phyloP scores from a whole-genome alignment of 2,113 vertebrate species.

The Rhizomys pruinosus region DNA sequence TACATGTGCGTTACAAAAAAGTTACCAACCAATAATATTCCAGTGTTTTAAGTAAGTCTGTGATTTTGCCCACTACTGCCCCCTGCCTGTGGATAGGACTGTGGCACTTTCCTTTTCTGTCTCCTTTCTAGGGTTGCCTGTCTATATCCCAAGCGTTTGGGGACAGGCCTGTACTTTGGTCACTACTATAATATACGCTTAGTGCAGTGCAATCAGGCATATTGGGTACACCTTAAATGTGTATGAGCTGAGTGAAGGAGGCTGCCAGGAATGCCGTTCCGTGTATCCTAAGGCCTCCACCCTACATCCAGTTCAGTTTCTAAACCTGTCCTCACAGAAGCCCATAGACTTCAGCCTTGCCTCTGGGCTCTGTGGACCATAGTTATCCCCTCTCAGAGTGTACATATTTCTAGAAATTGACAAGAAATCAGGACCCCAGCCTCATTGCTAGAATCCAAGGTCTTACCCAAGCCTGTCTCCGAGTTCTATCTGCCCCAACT shows the following conservation, averaged over 20 bases:
- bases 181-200: background rate
- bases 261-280: background rate
- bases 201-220: background rate
- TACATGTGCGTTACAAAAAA: too few species aligned
- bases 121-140: conserved; percentile 94
- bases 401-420: background rate
- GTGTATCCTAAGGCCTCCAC: background rate
- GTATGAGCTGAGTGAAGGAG: background rate
- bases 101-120: conserved; percentile 97
- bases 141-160: background rate
- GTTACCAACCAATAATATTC: too few species aligned
- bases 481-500: background rate
- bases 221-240: background rate
- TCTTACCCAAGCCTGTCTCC: background rate
- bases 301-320: background rate
- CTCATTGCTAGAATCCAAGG: background rate
- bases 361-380: background rate
- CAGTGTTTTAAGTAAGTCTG: too few species aligned
- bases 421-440: too few species aligned
- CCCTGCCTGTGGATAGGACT: conserved; percentile 87
- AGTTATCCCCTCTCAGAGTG: background rate
- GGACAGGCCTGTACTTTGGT: background rate
- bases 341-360: background rate
- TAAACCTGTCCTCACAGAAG: background rate
- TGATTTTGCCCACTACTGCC: too few species aligned